Percentiles rank a stretch among this genome's conserved stretches.
These are phyloP conservation scores for Bombus waltoni DNA, from an alignment of 1,140 invertebrate species.

Conservation along the genomic window DNA sequence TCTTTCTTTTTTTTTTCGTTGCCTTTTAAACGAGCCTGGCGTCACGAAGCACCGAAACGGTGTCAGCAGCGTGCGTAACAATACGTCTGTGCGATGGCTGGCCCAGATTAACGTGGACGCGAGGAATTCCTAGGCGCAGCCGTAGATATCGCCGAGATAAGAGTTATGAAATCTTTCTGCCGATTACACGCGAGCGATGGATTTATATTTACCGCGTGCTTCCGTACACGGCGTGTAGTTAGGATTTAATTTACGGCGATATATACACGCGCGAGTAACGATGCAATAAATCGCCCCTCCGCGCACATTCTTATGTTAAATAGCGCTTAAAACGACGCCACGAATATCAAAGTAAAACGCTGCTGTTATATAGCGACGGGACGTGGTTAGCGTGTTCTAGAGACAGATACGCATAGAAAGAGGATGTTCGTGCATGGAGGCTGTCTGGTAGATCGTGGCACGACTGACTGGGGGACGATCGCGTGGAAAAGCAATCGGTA, in stretches of 20 bases:
- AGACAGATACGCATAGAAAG: too few relatives aligned
- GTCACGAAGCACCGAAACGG: slow-evolving; percentile 34
- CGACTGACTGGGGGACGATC: neutral
- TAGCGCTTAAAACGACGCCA: neutral
- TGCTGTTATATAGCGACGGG: neutral
- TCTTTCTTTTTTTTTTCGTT: too few relatives aligned
- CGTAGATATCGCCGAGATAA: neutral
- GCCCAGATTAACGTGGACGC: slow-evolving; percentile 39
- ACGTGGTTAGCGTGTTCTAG: neutral
- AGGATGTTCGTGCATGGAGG: too few relatives aligned
- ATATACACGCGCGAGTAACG: too few relatives aligned
- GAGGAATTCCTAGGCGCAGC: neutral
- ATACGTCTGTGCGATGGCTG: slow-evolving; percentile 26
- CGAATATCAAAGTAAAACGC: neutral
- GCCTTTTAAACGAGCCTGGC: slow-evolving; percentile 12
- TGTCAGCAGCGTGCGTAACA: slow-evolving; percentile 37
- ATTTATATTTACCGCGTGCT: neutral
- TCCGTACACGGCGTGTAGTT: too few relatives aligned
- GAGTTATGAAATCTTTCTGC: slow-evolving; percentile 31
- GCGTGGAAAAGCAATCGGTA: neutral
- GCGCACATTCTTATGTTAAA: neutral
- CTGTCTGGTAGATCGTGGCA: neutral
- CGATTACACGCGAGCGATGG: neutral
- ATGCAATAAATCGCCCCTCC: neutral
- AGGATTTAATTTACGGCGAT: neutral